Percentiles rank a stretch among this genome's conserved stretches.
Conservation (phyloP, 2,797 vertebrate species). For the Eidolon dupreanum region DNA sequence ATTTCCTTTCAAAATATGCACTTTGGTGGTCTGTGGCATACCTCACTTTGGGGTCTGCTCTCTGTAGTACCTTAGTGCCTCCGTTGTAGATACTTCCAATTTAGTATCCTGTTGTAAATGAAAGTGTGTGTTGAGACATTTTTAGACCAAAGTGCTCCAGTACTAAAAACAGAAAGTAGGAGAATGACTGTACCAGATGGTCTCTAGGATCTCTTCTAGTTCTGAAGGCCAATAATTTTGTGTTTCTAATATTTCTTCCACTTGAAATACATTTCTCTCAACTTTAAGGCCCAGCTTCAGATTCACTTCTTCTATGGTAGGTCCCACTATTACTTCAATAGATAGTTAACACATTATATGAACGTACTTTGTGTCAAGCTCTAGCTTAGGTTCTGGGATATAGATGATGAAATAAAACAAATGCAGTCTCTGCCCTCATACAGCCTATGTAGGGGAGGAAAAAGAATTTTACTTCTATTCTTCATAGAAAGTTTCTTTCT, state of each 20-base stretch:
- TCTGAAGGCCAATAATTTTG: background rate
- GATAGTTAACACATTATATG: background rate
- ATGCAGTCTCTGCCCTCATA: background rate
- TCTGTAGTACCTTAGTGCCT: background rate
- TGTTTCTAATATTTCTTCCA: background rate
- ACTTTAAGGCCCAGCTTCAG: background rate
- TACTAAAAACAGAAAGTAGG: background rate
- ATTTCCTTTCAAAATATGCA: background rate
- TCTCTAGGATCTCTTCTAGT: background rate
- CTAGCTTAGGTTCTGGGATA: background rate
- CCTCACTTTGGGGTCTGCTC: background rate
- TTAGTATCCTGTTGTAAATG: background rate
- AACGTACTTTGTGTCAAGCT: background rate
- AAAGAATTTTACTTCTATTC: too few species aligned
- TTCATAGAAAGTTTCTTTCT: background rate
- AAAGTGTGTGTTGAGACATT: background rate
- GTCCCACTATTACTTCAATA: background rate
- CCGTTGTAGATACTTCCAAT: background rate
- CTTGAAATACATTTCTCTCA: background rate
- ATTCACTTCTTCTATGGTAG: background rate
- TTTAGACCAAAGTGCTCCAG: background rate
- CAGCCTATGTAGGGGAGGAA: background rate
- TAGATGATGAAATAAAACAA: background rate
- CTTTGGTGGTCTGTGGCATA: too few species aligned
- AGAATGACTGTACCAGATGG: background rate